Conservation (phyloP, 2,797 vertebrate genomes). For the Acridotheres tristis region DNA sequence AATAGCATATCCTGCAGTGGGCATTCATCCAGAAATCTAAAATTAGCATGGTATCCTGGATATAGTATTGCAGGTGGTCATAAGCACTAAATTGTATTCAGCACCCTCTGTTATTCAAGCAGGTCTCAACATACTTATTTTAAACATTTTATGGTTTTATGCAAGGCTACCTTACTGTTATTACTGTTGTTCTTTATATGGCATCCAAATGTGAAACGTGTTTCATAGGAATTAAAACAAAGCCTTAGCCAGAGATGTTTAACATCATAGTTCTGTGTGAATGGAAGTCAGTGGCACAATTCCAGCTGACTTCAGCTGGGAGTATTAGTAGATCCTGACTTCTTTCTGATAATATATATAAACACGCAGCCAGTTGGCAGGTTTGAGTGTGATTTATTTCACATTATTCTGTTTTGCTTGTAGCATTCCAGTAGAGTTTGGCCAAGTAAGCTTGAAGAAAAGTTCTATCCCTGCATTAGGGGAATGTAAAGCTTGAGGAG, state of each 20-base stretch:
- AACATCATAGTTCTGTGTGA: not conserved
- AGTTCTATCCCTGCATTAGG: not conserved
- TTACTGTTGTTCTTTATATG: not conserved
- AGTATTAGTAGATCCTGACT: not conserved
- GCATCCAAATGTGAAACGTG: not conserved
- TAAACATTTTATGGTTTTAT: not conserved
- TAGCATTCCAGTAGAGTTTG: not conserved
- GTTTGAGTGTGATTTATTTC: not conserved
- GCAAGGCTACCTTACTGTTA: not conserved
- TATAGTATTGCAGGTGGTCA: not conserved
- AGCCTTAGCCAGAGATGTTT: not conserved
- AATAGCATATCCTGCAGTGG: slow-evolving; percentile 6
- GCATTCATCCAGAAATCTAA: slow-evolving; percentile 38
- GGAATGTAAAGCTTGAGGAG: not conserved
- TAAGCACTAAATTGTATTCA: not conserved
- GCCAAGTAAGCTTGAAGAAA: not conserved
- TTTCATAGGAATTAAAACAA: slow-evolving; percentile 1
- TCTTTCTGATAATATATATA: not conserved
- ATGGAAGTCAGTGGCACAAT: not conserved
- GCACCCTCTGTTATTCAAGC: not conserved
- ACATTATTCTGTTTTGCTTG: not conserved
- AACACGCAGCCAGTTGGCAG: not conserved
- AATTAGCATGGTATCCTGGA: slow-evolving; percentile 46
- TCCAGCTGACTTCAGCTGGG: slow-evolving; percentile 2
- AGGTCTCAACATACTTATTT: not conserved